Conservation (phyloP, 2,888 invertebrate genomes). For the Mimachlamys varia region DNA sequence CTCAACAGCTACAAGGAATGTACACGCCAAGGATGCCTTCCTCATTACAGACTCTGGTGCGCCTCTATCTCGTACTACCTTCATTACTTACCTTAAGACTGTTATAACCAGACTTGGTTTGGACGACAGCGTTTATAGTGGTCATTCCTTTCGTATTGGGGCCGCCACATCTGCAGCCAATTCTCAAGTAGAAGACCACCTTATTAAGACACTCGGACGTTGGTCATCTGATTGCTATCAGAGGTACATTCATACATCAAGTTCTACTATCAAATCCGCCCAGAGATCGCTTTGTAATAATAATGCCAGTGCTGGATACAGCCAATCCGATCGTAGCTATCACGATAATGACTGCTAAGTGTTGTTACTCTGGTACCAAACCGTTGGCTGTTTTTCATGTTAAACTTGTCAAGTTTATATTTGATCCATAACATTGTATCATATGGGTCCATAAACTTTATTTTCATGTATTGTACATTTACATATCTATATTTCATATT, state of each 20-base stretch:
- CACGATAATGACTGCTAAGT: too few relatives aligned
- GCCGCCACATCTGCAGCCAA: slow-evolving; percentile 37
- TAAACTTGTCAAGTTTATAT: too few relatives aligned
- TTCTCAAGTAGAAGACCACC: slow-evolving; percentile 39
- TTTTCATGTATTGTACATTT: too few relatives aligned
- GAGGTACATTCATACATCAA: slow-evolving; percentile 42
- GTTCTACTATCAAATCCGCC: too few relatives aligned
- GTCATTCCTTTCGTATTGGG: slow-evolving; percentile 43
- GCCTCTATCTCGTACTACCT: slow-evolving; percentile 24
- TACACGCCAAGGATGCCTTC: not conserved
- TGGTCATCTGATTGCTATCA: slow-evolving; percentile 46
- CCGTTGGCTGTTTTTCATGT: too few relatives aligned
- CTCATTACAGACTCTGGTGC: not conserved
- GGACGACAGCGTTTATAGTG: slow-evolving; percentile 18
- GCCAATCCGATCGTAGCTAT: too few relatives aligned
- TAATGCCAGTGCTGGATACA: too few relatives aligned
- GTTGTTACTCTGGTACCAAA: too few relatives aligned
- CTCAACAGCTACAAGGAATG: not conserved
- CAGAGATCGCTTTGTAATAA: too few relatives aligned
- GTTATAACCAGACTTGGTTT: not conserved
- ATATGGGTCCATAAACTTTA: too few relatives aligned
- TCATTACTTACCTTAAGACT: slow-evolving; percentile 36
- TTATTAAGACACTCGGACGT: slow-evolving; percentile 44
- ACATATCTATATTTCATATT: too few relatives aligned
- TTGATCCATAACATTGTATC: too few relatives aligned